phyloP scores from a whole-genome alignment of 2,888 invertebrate genomes.

The Oxytorus armatus region DNA sequence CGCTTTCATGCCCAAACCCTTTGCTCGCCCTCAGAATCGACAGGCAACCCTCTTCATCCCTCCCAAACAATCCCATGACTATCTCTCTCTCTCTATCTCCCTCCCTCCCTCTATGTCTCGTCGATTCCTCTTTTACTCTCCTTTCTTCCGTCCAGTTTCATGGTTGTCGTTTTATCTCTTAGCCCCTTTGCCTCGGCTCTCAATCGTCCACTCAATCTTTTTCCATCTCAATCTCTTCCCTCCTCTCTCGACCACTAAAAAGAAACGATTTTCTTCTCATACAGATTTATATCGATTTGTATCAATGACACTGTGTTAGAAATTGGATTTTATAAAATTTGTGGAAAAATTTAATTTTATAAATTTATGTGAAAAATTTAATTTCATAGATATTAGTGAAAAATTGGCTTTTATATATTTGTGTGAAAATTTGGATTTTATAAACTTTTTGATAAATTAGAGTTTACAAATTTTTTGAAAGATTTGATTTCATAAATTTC shows the following conservation, averaged over 20 bases:
- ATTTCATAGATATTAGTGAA: too few relatives aligned
- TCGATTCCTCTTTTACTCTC: constrained; percentile 39
- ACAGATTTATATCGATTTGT: constrained; percentile 20
- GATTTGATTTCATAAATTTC: too few relatives aligned
- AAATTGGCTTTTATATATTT: too few relatives aligned
- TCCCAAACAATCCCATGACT: constrained; percentile 63
- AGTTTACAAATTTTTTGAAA: too few relatives aligned
- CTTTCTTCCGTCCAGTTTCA: constrained; percentile 62
- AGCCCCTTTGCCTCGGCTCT: constrained; percentile 38
- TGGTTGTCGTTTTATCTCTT: constrained; percentile 63
- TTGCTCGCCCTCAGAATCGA: constrained; percentile 56
- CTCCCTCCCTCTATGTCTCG: constrained; percentile 45
- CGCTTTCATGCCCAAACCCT: constrained; percentile 52
- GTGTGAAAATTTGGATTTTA: too few relatives aligned
- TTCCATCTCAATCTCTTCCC: constrained; percentile 58
- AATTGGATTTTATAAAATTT: too few relatives aligned
- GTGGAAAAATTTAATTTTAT: too few relatives aligned
- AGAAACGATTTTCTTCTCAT: constrained; percentile 19
- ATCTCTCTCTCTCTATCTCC: constrained; percentile 49
- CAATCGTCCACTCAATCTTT: constrained; percentile 55
- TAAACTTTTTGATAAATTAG: too few relatives aligned
- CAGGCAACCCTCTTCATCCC: constrained; percentile 55
- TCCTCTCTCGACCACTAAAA: constrained; percentile 21
- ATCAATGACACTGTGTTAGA: not conserved
- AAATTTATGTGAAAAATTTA: too few relatives aligned